These are phyloP conservation scores for Aplocera efformata DNA, from an alignment of 2,888 invertebrate species.

Conservation along the genomic window DNA sequence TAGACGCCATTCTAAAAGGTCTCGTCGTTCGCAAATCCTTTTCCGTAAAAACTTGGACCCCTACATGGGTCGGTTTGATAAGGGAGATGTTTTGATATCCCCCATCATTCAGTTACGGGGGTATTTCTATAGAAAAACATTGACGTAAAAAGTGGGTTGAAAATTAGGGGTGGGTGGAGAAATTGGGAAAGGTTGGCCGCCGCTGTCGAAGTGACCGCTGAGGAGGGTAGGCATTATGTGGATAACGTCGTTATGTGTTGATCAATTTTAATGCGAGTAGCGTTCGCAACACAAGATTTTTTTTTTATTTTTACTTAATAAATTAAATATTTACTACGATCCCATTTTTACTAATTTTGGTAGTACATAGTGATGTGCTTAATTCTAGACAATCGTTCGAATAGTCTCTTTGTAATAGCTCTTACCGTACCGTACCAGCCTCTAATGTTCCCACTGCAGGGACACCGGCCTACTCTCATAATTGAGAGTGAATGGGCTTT, in stretches of 20 bases:
- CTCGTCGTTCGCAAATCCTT: constrained; percentile 66
- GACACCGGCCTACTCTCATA: too few relatives aligned
- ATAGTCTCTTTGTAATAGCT: too few relatives aligned
- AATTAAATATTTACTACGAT: too few relatives aligned
- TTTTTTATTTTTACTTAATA: too few relatives aligned
- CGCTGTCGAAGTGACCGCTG: constrained; percentile 80
- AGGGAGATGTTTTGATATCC: constrained; percentile 77
- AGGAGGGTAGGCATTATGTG: constrained; percentile 76
- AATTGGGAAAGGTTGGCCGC: constrained; percentile 63
- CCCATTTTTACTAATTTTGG: background rate
- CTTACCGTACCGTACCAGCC: too few relatives aligned
- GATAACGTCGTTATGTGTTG: constrained; percentile 79
- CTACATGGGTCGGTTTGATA: constrained; percentile 53
- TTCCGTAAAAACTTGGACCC: constrained; percentile 68
- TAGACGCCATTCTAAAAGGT: constrained; percentile 50
- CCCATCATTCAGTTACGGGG: constrained; percentile 72
- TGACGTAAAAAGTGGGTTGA: constrained; percentile 78
- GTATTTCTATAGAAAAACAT: constrained; percentile 77
- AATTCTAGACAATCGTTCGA: too few relatives aligned
- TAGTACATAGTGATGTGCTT: too few relatives aligned
- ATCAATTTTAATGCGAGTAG: constrained; percentile 76
- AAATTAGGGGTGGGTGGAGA: constrained; percentile 53
- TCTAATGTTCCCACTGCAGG: too few relatives aligned
- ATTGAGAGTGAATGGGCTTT: too few relatives aligned
- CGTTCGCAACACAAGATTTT: constrained; percentile 34